Percentiles rank a stretch among this genome's conserved stretches.
phyloP scores from a whole-genome alignment of 2,888 invertebrate genomes.

The Melanostoma mellinum region DNA sequence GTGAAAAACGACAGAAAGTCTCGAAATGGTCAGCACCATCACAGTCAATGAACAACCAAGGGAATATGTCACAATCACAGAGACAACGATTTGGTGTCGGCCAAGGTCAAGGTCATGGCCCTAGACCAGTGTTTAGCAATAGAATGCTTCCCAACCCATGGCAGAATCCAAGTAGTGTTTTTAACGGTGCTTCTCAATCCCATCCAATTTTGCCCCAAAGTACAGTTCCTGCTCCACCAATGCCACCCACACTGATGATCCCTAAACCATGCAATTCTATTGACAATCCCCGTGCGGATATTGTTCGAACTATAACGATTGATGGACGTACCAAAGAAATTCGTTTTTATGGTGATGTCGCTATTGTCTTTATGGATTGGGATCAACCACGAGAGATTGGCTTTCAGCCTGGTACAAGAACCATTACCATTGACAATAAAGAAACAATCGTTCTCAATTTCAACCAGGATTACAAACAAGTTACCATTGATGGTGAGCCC shows the following conservation, averaged over 20 bases:
- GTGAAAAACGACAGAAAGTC: constrained; percentile 76
- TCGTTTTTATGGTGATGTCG: constrained; percentile 92
- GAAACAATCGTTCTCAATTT: constrained; percentile 86
- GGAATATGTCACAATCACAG: constrained; percentile 18
- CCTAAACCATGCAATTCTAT: constrained; percentile 81
- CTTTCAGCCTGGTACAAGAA: constrained; percentile 90
- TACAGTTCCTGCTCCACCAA: constrained; percentile 72
- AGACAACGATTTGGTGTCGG: constrained; percentile 47
- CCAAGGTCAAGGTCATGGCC: background rate
- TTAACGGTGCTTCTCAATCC: constrained; percentile 40
- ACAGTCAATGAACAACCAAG: constrained; percentile 29
- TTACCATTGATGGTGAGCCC: constrained; percentile 88
- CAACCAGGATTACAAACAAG: constrained; percentile 88
- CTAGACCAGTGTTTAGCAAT: constrained; percentile 44
- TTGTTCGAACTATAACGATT: constrained; percentile 91
- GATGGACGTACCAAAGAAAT: constrained; percentile 90
- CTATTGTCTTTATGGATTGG: constrained; percentile 92
- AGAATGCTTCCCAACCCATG: constrained; percentile 69
- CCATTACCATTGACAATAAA: constrained; percentile 90
- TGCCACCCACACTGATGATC: constrained; percentile 75
- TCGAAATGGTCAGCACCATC: constrained; percentile 77
- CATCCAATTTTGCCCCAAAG: constrained; percentile 2
- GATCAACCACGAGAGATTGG: constrained; percentile 93
- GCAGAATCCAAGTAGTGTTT: constrained; percentile 65
- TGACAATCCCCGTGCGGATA: constrained; percentile 86